A percentile compares a stretch with the other conserved stretches of the same genome.
These are phyloP conservation scores for Rhogogaster chlorosoma DNA, from an alignment of 2,888 invertebrate species.

Conservation along the genomic window DNA sequence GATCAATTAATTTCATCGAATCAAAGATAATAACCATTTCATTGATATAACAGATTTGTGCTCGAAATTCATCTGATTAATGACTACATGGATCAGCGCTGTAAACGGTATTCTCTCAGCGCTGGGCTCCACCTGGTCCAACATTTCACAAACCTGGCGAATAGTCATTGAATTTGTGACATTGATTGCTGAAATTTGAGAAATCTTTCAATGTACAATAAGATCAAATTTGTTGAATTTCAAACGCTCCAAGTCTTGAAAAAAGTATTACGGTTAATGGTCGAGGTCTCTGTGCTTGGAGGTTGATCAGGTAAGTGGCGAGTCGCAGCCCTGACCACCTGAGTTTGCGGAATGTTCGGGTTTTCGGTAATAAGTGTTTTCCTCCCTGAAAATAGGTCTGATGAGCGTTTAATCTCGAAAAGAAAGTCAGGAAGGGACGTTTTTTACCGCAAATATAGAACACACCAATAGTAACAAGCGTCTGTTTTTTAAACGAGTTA, in stretches of 20 bases:
- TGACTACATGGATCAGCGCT: conserved; percentile 84
- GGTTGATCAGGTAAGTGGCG: conserved; percentile 42
- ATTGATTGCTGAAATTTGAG: conserved; percentile 76
- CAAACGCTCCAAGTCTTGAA: background rate
- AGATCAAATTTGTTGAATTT: conserved; percentile 35
- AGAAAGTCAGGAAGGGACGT: background rate
- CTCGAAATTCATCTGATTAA: conserved; percentile 87
- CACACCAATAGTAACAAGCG: conserved; percentile 64
- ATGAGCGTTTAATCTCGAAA: background rate
- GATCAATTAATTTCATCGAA: background rate
- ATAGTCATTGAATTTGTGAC: conserved; percentile 82
- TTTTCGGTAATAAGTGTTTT: conserved; percentile 86
- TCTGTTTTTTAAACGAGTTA: conserved; percentile 72
- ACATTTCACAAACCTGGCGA: conserved; percentile 79
- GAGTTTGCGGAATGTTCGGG: conserved; percentile 84
- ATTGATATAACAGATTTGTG: conserved; percentile 76
- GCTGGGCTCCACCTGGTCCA: conserved; percentile 70
- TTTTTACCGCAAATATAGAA: background rate
- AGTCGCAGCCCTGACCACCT: conserved; percentile 76
- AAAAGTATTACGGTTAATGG: background rate
- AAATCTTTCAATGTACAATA: conserved; percentile 27
- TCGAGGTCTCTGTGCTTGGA: background rate
- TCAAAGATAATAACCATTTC: conserved; percentile 76
- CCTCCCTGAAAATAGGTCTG: conserved; percentile 61
- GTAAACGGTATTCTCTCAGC: conserved; percentile 82